phyloP scores from a whole-genome alignment of 2,797 vertebrate genomes.

The Hephaestus fuliginosus region DNA sequence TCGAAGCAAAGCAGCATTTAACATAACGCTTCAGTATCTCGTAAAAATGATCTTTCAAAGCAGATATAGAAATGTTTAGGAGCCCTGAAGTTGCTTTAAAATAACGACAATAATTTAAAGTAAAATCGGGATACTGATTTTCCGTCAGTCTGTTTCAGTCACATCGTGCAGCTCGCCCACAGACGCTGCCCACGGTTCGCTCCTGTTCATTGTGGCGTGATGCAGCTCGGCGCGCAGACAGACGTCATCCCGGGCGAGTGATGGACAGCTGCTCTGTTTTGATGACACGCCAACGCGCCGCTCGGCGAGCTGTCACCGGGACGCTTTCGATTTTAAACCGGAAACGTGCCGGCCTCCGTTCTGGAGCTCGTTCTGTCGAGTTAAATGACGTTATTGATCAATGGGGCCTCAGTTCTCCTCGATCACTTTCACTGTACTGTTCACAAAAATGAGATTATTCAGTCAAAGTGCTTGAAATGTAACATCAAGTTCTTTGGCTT shows the following conservation, averaged over 20 bases:
- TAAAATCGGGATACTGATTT: constrained; percentile 27
- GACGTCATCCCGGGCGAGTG: constrained; percentile 47
- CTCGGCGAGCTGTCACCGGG: constrained; percentile 45
- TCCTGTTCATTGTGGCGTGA: constrained; percentile 9
- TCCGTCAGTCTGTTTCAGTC: constrained; percentile 22
- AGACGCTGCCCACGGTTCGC: constrained; percentile 17
- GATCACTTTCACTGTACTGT: not conserved
- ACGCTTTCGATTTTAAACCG: constrained; percentile 3
- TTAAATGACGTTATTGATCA: not conserved
- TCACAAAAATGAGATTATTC: not conserved
- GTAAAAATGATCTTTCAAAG: not conserved
- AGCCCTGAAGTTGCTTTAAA: not conserved
- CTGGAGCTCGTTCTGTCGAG: not conserved
- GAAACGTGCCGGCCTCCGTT: constrained; percentile 21
- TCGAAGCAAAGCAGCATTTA: too few species aligned
- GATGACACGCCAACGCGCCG: constrained; percentile 40
- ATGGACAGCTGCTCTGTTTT: constrained; percentile 55
- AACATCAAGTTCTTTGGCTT: not conserved
- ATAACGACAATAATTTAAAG: too few species aligned
- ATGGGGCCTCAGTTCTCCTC: not conserved
- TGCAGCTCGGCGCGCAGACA: constrained; percentile 27
- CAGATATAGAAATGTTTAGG: too few species aligned
- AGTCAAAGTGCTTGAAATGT: not conserved
- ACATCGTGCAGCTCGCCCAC: constrained; percentile 40
- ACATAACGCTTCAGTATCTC: too few species aligned